phyloP scores from a whole-genome alignment of 2,888 invertebrate species.

The Meteorus cinctellus region DNA sequence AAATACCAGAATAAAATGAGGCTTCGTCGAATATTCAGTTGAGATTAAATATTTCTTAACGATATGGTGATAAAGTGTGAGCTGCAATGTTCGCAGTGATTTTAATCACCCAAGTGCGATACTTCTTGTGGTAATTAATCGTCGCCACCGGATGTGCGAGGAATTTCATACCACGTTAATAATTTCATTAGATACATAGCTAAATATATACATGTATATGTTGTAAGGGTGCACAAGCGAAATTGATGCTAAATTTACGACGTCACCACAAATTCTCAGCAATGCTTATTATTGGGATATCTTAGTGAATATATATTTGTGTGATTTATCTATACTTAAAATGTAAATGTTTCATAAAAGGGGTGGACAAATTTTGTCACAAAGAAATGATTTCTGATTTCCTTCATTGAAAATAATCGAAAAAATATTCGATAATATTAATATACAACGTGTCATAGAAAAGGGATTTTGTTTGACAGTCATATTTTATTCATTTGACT shows the following conservation, averaged over 20 bases:
- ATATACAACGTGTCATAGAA: too few species aligned
- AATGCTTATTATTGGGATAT: neutral
- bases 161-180: constrained; percentile 52
- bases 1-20: too few species aligned
- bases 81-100: neutral
- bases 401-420: too few species aligned
- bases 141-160: constrained; percentile 50
- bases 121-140: constrained; percentile 53
- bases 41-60: constrained; percentile 2
- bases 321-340: neutral
- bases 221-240: neutral
- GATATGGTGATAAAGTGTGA: neutral
- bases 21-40: neutral
- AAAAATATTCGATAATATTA: too few species aligned
- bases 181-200: constrained; percentile 40
- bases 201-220: too few species aligned
- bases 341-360: neutral
- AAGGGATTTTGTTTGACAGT: too few species aligned
- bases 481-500: too few species aligned
- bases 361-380: too few species aligned
- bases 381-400: too few species aligned
- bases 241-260: constrained; percentile 26
- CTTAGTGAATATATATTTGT: neutral
- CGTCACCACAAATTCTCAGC: constrained; percentile 31
- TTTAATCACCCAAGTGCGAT: constrained; percentile 39